A percentile compares a stretch with the other conserved stretches of the same genome.
Evolutionary conservation across 1,140 invertebrate genomes (phyloP).

Genomic region (Trypoxylus dichotomus): DNA sequence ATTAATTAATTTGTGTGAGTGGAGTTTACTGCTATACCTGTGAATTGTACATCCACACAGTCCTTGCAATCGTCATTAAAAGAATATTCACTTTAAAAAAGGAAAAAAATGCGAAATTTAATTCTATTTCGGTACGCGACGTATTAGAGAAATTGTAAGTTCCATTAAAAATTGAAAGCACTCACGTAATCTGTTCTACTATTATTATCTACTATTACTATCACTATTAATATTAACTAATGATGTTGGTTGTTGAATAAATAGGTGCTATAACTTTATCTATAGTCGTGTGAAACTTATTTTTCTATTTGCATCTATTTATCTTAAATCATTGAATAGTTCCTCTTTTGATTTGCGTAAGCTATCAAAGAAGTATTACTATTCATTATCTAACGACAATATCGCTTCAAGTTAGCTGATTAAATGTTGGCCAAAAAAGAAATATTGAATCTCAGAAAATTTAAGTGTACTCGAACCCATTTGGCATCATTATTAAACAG

Average conservation of each 20-base stretch:
- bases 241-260: slow-evolving; percentile 4
- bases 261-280: not conserved
- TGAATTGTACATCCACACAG: no score
- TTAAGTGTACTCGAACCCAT: no score
- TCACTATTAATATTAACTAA: not conserved
- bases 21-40: no score
- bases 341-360: not conserved
- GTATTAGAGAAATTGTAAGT: no score
- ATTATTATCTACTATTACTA: not conserved
- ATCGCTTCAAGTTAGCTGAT: not conserved
- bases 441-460: not conserved
- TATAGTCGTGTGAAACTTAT: not conserved
- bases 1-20: no score
- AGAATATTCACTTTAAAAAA: no score
- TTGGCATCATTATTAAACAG: no score
- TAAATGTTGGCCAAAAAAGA: not conserved
- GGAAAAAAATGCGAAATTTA: no score
- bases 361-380: not conserved
- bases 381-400: not conserved
- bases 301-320: slow-evolving; percentile 1
- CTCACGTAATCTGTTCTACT: no score
- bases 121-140: no score
- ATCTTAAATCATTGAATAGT: not conserved
- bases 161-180: no score
- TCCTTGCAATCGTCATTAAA: no score